These are phyloP conservation scores for Rhinoderma darwinii DNA, from an alignment of 2,113 vertebrate genomes.

Conservation along the genomic window DNA sequence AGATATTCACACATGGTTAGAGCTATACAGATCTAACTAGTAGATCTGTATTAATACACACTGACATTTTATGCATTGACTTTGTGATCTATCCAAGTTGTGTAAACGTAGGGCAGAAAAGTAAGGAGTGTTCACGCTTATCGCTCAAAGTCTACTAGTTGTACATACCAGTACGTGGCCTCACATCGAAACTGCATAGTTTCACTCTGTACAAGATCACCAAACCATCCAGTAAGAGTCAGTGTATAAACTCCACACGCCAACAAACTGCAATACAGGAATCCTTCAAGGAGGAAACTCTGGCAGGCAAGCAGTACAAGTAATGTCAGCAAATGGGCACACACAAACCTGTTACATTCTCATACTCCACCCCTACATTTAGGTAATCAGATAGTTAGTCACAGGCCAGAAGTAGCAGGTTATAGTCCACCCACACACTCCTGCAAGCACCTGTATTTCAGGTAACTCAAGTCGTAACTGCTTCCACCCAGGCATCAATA, in stretches of 20 bases:
- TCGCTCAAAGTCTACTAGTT: constrained; percentile 40
- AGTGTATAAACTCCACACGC: not conserved
- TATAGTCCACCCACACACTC: constrained; percentile 59
- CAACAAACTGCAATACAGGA: not conserved
- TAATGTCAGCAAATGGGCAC: constrained; percentile 38
- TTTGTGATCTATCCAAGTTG: not conserved
- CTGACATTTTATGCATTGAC: not conserved
- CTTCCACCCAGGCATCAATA: not conserved
- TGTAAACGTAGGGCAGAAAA: constrained; percentile 36
- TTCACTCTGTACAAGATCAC: constrained; percentile 63
- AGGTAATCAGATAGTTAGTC: constrained; percentile 30
- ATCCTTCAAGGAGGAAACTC: not conserved
- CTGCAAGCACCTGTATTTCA: constrained; percentile 43
- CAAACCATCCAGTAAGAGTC: constrained; percentile 22
- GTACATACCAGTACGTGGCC: constrained; percentile 66
- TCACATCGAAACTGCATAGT: constrained; percentile 78
- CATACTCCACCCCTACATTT: constrained; percentile 54
- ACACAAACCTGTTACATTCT: constrained; percentile 64
- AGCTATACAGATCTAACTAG: too few relatives aligned
- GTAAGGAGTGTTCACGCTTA: constrained; percentile 58
- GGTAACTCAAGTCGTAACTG: constrained; percentile 7
- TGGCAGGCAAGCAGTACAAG: not conserved
- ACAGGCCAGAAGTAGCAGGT: constrained; percentile 45
- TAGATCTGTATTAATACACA: not conserved
- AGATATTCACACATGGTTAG: not conserved